Percentiles rank a stretch among this genome's conserved stretches.
These are phyloP conservation scores for Acromyrmex charruanus DNA, from an alignment of 1,140 invertebrate genomes.

Conservation along the genomic window DNA sequence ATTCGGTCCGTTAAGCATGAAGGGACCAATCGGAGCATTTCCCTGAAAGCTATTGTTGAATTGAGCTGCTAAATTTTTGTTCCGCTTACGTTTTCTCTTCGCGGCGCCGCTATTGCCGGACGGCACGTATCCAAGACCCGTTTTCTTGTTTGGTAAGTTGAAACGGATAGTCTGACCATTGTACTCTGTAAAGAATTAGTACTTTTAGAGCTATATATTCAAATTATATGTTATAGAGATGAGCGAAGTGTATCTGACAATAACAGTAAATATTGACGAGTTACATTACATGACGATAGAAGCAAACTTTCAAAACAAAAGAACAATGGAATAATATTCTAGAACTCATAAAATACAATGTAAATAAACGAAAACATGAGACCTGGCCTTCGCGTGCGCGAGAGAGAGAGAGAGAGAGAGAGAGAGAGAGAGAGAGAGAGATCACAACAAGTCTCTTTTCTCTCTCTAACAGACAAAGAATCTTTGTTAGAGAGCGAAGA, in stretches of 20 bases:
- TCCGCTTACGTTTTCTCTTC: constrained; percentile 92
- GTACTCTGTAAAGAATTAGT: constrained; percentile 74
- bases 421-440: too few species aligned
- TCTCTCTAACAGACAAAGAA: too few species aligned
- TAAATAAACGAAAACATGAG: too few species aligned
- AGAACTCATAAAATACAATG: neutral
- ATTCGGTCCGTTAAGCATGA: constrained; percentile 71
- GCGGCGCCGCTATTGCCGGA: constrained; percentile 87
- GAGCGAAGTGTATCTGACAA: neutral
- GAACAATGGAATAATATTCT: neutral
- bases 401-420: too few species aligned
- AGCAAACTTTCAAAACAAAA: constrained; percentile 4
- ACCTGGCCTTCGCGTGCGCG: too few species aligned
- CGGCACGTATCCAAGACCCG: constrained; percentile 84
- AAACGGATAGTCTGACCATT: constrained; percentile 86
- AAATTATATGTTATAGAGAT: neutral
- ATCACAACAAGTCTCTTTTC: too few species aligned
- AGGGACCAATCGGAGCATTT: constrained; percentile 76
- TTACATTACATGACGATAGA: neutral
- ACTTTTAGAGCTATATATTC: neutral
- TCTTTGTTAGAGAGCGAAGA: too few species aligned
- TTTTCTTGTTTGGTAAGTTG: constrained; percentile 88
- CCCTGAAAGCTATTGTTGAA: constrained; percentile 87
- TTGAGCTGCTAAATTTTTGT: constrained; percentile 88
- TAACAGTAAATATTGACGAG: neutral